A percentile compares a stretch with the other conserved stretches of the same genome.
Conservation (phyloP, 2,888 invertebrate genomes). For the Synergus umbraculus region DNA sequence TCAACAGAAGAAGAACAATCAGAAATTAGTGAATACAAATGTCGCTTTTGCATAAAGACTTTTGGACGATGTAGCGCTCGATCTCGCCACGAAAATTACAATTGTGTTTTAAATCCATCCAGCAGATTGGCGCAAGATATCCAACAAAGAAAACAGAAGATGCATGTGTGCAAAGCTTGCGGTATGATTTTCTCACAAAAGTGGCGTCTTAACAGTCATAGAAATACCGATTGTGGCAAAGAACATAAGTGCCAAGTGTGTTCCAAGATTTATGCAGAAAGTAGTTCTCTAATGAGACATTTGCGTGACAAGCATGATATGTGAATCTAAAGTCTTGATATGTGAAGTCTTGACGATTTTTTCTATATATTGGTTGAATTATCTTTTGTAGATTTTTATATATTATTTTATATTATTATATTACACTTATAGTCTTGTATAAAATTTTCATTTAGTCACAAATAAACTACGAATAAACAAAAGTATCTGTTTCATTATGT, state of each 20-base stretch:
- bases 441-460: too few relatives aligned
- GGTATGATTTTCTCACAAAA: background rate
- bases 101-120: background rate
- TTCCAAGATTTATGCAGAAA: background rate
- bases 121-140: background rate
- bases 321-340: too few relatives aligned
- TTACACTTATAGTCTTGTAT: too few relatives aligned
- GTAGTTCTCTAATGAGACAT: background rate
- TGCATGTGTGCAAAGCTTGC: background rate
- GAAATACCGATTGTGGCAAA: background rate
- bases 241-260: background rate
- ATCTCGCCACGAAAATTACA: background rate
- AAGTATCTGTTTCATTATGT: too few relatives aligned
- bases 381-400: too few relatives aligned
- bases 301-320: background rate
- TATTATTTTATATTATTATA: too few relatives aligned
- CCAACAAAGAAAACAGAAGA: background rate
- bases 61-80: background rate
- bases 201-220: background rate
- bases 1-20: background rate
- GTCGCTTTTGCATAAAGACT: background rate
- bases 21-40: background rate
- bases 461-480: too few relatives aligned
- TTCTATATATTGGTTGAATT: too few relatives aligned
- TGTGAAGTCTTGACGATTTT: too few relatives aligned